A percentile compares a stretch with the other conserved stretches of the same genome.
Conservation (phyloP, 2,113 vertebrate genomes). For the Campylorhamphus procurvoides region DNA sequence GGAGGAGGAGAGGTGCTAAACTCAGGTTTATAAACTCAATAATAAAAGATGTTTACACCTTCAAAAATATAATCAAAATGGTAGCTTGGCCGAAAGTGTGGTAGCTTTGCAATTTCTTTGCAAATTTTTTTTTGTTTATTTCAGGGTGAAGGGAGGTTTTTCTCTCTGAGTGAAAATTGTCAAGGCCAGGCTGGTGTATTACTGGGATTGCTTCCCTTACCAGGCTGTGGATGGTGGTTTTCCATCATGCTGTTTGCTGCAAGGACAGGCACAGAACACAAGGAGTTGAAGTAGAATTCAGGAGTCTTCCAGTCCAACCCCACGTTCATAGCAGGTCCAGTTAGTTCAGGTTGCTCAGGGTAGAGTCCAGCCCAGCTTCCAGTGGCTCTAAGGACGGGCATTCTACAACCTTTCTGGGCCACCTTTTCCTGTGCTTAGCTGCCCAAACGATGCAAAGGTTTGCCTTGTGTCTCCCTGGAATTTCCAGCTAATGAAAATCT, state of each 20-base stretch:
- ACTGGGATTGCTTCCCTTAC: background rate
- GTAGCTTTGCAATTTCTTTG: background rate
- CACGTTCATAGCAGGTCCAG: rapidly evolving
- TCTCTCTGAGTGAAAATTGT: background rate
- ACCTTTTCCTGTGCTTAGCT: background rate
- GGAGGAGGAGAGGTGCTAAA: slow-evolving; percentile 45
- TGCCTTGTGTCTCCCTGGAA: background rate
- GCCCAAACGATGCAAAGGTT: background rate
- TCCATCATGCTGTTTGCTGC: background rate
- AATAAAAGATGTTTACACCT: slow-evolving; percentile 55
- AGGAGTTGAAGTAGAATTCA: background rate
- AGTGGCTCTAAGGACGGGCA: background rate
- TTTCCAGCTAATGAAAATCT: background rate
- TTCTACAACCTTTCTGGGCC: background rate
- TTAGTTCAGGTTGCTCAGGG: background rate
- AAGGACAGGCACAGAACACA: background rate
- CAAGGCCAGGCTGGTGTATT: background rate
- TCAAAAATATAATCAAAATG: slow-evolving; percentile 18
- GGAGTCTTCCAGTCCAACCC: background rate
- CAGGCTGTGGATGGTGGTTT: background rate
- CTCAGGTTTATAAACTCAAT: slow-evolving; percentile 43
- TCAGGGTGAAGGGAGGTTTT: background rate
- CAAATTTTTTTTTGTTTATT: background rate
- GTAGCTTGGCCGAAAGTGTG: background rate
- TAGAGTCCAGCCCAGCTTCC: background rate